These are phyloP conservation scores for Keiferia lycopersicella DNA, from an alignment of 2,888 invertebrate species.

Conservation along the genomic window DNA sequence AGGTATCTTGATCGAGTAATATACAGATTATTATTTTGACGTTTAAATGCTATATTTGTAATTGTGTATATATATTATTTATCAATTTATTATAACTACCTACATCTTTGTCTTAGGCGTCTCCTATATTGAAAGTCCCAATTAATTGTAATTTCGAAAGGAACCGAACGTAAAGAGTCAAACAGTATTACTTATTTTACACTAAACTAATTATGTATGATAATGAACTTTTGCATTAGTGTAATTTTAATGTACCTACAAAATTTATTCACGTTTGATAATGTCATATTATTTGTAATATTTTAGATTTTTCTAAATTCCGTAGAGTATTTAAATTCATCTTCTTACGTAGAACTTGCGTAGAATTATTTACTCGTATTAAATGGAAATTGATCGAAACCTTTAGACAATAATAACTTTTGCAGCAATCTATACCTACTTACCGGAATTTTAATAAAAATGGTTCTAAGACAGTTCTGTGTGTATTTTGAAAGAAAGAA, in stretches of 20 bases:
- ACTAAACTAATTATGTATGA: constrained; percentile 52
- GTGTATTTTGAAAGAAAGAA: too few relatives aligned
- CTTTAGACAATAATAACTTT: constrained; percentile 79
- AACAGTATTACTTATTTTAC: constrained; percentile 75
- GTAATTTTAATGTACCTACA: constrained; percentile 55
- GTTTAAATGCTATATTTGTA: background rate
- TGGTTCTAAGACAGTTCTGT: constrained; percentile 63
- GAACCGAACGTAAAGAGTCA: constrained; percentile 25
- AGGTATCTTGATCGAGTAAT: background rate
- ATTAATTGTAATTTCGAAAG: background rate
- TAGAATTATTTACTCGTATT: constrained; percentile 54
- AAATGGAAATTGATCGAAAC: constrained; percentile 68
- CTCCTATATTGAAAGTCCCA: background rate
- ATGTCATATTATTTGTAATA: constrained; percentile 28
- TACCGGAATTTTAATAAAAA: constrained; percentile 71
- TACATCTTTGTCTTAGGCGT: background rate
- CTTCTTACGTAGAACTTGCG: constrained; percentile 52
- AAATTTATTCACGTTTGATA: constrained; percentile 33
- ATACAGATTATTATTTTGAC: background rate
- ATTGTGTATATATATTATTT: constrained; percentile 3
- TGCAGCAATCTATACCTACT: constrained; percentile 68
- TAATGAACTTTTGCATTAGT: constrained; percentile 49
- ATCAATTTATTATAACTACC: background rate
- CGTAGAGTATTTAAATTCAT: constrained; percentile 48
- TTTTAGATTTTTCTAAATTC: constrained; percentile 39